Evolutionary conservation across 2,797 vertebrate genomes (phyloP), one percentile per base, ranked within the genome.

Genomic region (Pterois miles): DNA sequence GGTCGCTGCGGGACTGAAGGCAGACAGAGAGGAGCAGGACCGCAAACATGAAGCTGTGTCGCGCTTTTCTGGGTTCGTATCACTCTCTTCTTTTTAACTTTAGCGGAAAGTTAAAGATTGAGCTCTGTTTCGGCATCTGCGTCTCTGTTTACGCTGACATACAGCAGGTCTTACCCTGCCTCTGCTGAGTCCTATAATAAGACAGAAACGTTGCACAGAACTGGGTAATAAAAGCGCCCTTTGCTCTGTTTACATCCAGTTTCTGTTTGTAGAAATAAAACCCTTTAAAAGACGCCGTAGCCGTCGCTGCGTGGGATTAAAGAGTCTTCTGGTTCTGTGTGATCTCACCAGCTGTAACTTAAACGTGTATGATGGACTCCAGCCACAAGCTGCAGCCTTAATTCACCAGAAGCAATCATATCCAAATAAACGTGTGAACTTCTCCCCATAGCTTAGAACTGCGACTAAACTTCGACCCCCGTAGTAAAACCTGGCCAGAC

Each of bases 21-120:
- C 68, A 72, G 52, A 59, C 54, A 6, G 23, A 76, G 46, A 43
- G 18, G 16, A 43, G 29, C 3, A 66, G 27, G 36, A 91, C 83
- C 81, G 95, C 95, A 89, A 94, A 92, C 90, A 98, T 98, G 98
- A 96, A 95, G 93, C 95, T 98, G 94, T 98, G 98, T 78, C 95
- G 95, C 92, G 94, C 92, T 76, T 98, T 98, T 92, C 94, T 99
- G 86, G 97, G 97, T 99, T 94, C 89, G 97, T 98, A 94, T 69
- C 59, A n/a, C 43, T 75, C 29, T 40, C 59, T 82, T 83, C 53
- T 25, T 34, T 34, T 22, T 14, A 0, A 54, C 62, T 53, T 40
- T n/a, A 27, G 18, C 9, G 20, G 11, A 4, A 53, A 76, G 63
- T 75, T 68, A 16, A 58, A 67, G 23, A 25, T 10, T 2, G 6